These are phyloP conservation scores for Holacanthus passer DNA, from an alignment of 2,113 vertebrate genomes.

Conservation along the genomic window DNA sequence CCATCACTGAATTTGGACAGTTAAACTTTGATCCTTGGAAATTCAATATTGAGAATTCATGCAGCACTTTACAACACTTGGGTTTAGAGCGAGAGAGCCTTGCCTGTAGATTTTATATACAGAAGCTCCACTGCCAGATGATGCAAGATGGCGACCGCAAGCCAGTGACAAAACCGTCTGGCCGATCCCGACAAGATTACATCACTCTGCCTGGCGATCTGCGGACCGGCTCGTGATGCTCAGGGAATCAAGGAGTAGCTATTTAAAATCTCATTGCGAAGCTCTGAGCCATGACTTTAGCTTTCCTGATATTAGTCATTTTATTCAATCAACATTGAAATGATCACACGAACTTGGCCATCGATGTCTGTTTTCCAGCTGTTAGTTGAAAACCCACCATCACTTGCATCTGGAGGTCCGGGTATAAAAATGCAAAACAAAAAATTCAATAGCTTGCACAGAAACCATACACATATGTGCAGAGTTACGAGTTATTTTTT, in stretches of 20 bases:
- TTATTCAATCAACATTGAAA: conserved; percentile 31
- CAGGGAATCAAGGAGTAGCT: conserved; percentile 6
- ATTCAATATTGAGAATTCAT: conserved; percentile 45
- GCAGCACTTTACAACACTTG: conserved; percentile 30
- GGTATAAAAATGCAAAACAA: conserved; percentile 14
- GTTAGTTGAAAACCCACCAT: background rate
- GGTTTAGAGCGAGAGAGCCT: conserved; percentile 22
- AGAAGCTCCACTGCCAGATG: conserved; percentile 56
- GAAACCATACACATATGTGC: conserved; percentile 25
- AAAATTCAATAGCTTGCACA: conserved; percentile 11
- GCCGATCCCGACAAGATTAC: conserved; percentile 42
- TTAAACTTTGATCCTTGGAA: conserved; percentile 54
- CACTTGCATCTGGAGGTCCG: conserved; percentile 27
- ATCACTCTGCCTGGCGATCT: conserved; percentile 47
- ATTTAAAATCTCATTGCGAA: conserved; percentile 28
- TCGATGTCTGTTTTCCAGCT: conserved; percentile 25
- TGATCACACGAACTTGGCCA: conserved; percentile 11
- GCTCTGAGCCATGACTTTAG: conserved; percentile 25
- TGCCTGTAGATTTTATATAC: conserved; percentile 54
- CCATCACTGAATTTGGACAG: conserved; percentile 25
- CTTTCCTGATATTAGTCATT: conserved; percentile 9
- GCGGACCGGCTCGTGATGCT: conserved; percentile 29
- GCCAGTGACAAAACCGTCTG: conserved; percentile 42
- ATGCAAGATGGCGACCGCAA: conserved; percentile 49
- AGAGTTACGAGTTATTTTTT: conserved; percentile 23